Evolutionary conservation across 2,113 vertebrate species (phyloP), one percentile per base, ranked within the genome.

Genomic region (Cyanoderma ruficeps): DNA sequence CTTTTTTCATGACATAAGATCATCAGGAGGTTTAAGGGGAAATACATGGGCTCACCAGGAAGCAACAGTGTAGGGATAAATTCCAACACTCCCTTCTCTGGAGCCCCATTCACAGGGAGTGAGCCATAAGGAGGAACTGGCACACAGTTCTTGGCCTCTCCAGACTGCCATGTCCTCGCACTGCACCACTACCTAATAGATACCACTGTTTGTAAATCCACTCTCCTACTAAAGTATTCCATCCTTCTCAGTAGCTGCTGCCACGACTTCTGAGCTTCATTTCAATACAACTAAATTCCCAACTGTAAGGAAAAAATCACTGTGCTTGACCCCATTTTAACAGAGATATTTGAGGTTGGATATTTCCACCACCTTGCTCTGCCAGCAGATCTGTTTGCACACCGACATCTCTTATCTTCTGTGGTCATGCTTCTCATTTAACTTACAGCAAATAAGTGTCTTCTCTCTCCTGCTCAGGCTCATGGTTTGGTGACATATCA

Each of bases 141-240:
- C 50, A 44, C 22, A 5, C 0, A 4, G 52, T 17, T 68, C 27
- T 60, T 16, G 44, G 44, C 37, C 46, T 64, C 57, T 88, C 30
- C 75, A 60, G 30, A 8, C 39, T 28, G n/a, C 16, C 16, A 2
- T 1, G 3, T 49, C 52, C 35, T 46, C 2, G 0, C 14, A 8
- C 41, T 33, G 28, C n/a, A n/a, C 11, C 44, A 60, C 14, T 15
- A 30, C 27, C 85, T 46, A 31, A 6, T 3, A 56, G 46, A 42
- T 4, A 56, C 21, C 14, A 18, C 59, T 49, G 75, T 10, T 17
- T 75, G 20, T 22, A 77, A 41, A 65, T 37, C n/a, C 11, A 23
- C 33, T 31, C 30, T 67, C 23, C 31, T 11, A 10, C 4, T 8
- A 42, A 60, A 63, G 23, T 18, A 16, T 7, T 65, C 23, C 18